phyloP scores from a whole-genome alignment of 2,797 vertebrate species.

The Triplophysa yarkandensis region DNA sequence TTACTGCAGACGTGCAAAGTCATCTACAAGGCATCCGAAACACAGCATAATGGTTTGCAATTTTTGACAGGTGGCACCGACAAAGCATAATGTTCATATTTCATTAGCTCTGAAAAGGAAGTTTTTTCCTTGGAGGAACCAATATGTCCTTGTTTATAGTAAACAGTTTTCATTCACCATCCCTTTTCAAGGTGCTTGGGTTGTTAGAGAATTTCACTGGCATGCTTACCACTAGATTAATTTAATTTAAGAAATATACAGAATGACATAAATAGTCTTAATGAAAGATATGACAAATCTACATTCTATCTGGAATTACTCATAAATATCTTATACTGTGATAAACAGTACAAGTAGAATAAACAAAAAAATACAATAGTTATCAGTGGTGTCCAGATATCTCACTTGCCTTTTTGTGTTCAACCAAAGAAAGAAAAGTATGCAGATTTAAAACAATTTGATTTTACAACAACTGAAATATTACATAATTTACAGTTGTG shows the following conservation, averaged over 20 bases:
- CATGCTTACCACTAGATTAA: not conserved
- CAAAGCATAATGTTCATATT: not conserved
- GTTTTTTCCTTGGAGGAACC: not conserved
- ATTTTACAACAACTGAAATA: too few relatives aligned
- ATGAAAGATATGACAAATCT: too few relatives aligned
- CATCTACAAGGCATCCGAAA: not conserved
- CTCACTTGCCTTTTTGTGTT: too few relatives aligned
- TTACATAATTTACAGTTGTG: too few relatives aligned
- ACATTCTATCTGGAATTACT: too few relatives aligned
- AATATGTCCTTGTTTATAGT: not conserved
- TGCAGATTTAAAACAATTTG: too few relatives aligned
- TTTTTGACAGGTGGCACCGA: conserved; percentile 1
- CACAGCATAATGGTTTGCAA: not conserved
- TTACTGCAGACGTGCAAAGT: not conserved
- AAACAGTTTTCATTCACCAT: too few relatives aligned
- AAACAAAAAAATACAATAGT: too few relatives aligned
- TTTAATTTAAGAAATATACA: not conserved
- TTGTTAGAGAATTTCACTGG: not conserved
- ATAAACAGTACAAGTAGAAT: too few relatives aligned
- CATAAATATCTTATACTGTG: too few relatives aligned
- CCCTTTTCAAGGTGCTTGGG: not conserved
- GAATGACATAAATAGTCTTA: not conserved
- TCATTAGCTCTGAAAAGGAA: not conserved
- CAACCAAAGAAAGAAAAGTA: too few relatives aligned
- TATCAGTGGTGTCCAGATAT: too few relatives aligned